phyloP scores from a whole-genome alignment of 2,888 invertebrate species.

The Lasiommata megera region DNA sequence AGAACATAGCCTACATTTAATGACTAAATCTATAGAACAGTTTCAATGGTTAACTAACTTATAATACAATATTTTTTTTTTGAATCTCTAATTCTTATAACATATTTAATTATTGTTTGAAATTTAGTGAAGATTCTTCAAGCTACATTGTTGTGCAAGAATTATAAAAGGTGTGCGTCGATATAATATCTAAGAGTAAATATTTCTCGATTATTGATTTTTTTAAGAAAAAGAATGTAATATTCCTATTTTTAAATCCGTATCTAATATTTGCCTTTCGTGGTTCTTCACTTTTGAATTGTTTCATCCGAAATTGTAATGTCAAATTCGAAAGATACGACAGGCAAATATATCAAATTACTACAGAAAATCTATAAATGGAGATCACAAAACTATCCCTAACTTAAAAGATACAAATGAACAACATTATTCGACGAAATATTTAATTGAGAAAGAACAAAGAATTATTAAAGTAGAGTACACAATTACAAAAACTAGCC shows the following conservation, averaged over 20 bases:
- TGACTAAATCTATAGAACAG: slow-evolving; percentile 31
- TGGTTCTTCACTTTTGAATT: not conserved
- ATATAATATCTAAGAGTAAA: slow-evolving; percentile 7
- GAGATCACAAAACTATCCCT: slow-evolving; percentile 74
- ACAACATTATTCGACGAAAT: slow-evolving; percentile 12
- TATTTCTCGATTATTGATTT: not conserved
- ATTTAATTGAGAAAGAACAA: not conserved
- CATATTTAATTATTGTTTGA: slow-evolving; percentile 20
- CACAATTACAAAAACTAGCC: not conserved
- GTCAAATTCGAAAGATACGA: slow-evolving; percentile 8
- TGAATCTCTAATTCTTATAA: slow-evolving; percentile 26
- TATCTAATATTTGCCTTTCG: slow-evolving; percentile 13
- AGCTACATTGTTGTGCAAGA: slow-evolving; percentile 18
- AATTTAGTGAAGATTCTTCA: slow-evolving; percentile 22
- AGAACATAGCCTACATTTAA: slow-evolving; percentile 21
- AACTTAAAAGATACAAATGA: slow-evolving; percentile 50
- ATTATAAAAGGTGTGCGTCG: slow-evolving; percentile 13
- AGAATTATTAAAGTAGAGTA: not conserved
- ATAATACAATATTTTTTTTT: slow-evolving; percentile 32
- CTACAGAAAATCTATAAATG: slow-evolving; percentile 54
- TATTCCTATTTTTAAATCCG: slow-evolving; percentile 3
- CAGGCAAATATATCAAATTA: slow-evolving; percentile 37
- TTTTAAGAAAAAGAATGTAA: not conserved
- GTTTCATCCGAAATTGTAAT: not conserved
- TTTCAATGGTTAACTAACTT: slow-evolving; percentile 32